Conservation (phyloP, 2,113 vertebrate genomes). For the Polypterus senegalus region DNA sequence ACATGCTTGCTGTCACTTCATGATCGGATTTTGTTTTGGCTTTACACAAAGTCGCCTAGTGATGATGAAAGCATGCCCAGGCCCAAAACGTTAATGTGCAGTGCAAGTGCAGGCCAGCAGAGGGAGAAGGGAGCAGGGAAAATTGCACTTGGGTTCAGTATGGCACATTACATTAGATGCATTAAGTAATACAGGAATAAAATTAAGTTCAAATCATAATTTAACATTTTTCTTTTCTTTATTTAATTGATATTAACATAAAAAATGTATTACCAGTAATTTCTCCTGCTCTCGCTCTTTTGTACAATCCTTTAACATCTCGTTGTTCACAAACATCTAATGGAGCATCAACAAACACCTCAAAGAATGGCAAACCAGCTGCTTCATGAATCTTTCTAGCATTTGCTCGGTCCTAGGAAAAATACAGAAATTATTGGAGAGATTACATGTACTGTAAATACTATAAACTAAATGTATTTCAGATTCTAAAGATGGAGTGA, state of each 20-base stretch:
- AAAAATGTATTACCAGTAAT: constrained; percentile 67
- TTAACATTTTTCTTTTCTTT: not conserved
- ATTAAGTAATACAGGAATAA: not conserved
- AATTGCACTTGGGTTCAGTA: no score
- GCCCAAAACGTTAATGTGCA: not conserved
- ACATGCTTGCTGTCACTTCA: no score
- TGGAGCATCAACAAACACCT: constrained; percentile 94
- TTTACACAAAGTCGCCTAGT: no score
- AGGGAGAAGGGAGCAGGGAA: no score
- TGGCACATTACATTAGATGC: not conserved
- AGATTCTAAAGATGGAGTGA: no score
- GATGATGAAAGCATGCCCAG: no score
- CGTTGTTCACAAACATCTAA: constrained; percentile 91
- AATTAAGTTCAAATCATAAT: not conserved
- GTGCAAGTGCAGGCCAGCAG: no score
- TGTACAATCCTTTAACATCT: constrained; percentile 94
- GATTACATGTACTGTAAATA: no score
- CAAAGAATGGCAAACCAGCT: constrained; percentile 87
- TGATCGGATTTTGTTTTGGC: no score
- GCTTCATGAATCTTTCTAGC: constrained; percentile 86
- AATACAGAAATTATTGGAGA: constrained; percentile 3
- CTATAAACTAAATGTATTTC: no score
- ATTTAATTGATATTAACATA: not conserved
- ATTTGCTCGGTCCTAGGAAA: constrained; percentile 78
- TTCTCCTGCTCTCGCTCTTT: constrained; percentile 89